Base-by-base conservation (phyloP, 2,888 invertebrate genomes). In the Cetonia aurata region DNA sequence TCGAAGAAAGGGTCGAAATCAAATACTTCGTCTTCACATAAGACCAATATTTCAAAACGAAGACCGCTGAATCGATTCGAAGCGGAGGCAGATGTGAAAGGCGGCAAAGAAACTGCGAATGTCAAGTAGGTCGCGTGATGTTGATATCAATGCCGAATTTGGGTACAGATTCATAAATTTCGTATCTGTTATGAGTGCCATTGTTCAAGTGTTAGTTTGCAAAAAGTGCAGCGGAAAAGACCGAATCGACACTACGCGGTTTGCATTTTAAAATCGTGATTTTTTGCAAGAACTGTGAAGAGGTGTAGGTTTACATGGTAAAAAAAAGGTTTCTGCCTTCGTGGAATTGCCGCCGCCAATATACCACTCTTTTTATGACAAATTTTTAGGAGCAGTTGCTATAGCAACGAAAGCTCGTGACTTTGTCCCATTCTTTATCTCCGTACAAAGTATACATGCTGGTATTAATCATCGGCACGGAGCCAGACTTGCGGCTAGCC, bases 331-430 rank as follows among this genome's bases (percentile, higher is more conserved):
- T 70, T 77, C 76, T 56, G 74, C 75, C 0, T 74, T 76, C 17
- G 75, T 77, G 75, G 72, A 73, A 44, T 67, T 77, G 8, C 74
- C 77, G 31, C 73, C 72, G 37, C 74, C 74, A 59, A 70, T 77
- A 70, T 75, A 75, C 57, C 75, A 76, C 42, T 72, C 72, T 17
- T 70, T 67, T 67, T 70, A 72, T 48, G 72, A 67, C 46, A 72
- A 65, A 59, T 6, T 70, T 17, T 10, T 60, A 6, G 37, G 60
- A 19, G 50, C 25, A 9, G 69, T 71, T 60, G 13, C 37, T 19
- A 60, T 57, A 31, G 68, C 67, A 57, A n/a, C 71, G 50, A 19
- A 56, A 59, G 41, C 46, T 52, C n/a, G n/a, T n/a, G n/a, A n/a
- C n/a, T n/a, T n/a, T n/a, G n/a, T n/a, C n/a, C n/a, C n/a, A n/a